Conservation (phyloP, 2,113 vertebrate species). For the Upupa epops region DNA sequence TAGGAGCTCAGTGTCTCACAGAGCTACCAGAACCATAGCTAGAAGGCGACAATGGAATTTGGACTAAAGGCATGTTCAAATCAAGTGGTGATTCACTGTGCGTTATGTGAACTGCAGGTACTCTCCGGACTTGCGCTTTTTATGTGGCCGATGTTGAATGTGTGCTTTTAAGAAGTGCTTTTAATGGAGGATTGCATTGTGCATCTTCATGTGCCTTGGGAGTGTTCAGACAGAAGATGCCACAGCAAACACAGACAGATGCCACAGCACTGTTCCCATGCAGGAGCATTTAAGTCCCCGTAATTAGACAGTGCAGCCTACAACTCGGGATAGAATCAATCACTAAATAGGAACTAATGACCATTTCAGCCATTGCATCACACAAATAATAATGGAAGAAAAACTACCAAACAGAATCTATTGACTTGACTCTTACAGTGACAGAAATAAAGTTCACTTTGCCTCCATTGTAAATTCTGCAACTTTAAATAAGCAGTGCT, state of each 20-base stretch:
- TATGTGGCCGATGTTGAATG: not conserved
- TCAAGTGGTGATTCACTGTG: not conserved
- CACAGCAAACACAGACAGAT: not conserved
- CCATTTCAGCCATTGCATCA: not conserved
- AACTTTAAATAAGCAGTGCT: constrained; percentile 18
- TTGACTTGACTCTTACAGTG: not conserved
- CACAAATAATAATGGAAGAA: not conserved
- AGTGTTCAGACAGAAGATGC: not conserved
- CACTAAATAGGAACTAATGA: not conserved
- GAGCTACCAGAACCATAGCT: not conserved
- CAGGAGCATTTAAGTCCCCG: not conserved
- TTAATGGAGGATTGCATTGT: fast-evolving
- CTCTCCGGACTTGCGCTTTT: not conserved
- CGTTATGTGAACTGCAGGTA: not conserved
- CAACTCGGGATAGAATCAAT: not conserved
- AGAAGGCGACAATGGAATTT: not conserved
- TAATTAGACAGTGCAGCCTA: not conserved
- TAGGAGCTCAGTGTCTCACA: fast-evolving
- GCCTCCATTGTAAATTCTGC: not conserved
- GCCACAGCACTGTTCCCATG: not conserved
- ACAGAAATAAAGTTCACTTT: not conserved
- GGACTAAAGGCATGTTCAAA: not conserved
- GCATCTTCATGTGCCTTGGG: not conserved
- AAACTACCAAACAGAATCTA: not conserved
- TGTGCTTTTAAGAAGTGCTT: not conserved